Evolutionary conservation across 2,113 vertebrate genomes (phyloP).

Genomic region (Saguinus midas): DNA sequence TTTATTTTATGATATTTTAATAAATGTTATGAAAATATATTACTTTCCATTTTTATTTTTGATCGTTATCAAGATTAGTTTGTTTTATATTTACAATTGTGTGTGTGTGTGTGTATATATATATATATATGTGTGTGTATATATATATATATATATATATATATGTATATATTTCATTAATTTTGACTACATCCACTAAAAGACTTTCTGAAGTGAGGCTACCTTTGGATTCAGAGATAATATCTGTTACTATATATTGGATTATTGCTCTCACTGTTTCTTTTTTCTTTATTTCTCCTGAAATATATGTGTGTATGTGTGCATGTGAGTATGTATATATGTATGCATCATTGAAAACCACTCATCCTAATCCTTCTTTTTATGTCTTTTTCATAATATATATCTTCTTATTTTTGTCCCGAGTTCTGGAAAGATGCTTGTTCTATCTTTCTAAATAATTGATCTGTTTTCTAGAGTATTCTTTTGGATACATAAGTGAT

Average conservation of each 20-base stretch:
- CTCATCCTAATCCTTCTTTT: neutral
- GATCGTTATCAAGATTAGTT: neutral
- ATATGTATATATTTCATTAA: neutral
- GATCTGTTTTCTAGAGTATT: neutral
- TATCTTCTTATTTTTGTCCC: neutral
- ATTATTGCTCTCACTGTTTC: neutral
- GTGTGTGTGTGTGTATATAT: neutral
- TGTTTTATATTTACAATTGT: neutral
- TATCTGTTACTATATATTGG: neutral
- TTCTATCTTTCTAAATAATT: neutral
- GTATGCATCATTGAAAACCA: neutral
- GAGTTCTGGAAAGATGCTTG: neutral
- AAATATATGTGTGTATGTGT: neutral
- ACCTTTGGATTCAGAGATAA: neutral
- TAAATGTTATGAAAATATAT: neutral
- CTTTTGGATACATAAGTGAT: neutral
- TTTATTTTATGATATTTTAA: neutral
- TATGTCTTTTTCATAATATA: neutral
- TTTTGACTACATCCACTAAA: neutral
- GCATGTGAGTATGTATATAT: neutral
- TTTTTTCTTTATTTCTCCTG: neutral
- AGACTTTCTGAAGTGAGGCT: neutral
- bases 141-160: neutral
- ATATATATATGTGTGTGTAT: neutral
- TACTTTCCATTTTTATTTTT: neutral